Base-by-base conservation (phyloP, 1,140 invertebrate species). In the Cydia amplana region DNA sequence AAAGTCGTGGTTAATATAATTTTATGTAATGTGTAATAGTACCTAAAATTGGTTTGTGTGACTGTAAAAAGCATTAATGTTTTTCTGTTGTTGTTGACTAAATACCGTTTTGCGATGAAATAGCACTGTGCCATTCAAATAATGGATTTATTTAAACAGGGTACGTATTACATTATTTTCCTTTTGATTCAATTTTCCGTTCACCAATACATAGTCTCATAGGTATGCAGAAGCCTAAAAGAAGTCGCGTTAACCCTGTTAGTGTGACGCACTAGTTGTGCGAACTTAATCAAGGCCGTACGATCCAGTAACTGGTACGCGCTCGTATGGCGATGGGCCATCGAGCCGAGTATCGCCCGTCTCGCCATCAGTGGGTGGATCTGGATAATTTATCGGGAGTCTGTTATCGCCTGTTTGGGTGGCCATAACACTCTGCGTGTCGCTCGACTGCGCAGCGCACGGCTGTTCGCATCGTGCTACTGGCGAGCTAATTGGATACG, bases 121-220 rank as follows among this genome's bases (percentile, higher is more conserved):
- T 74, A 74, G 60, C 75, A 75, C 70, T 76, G 78, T 80, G 67
- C 51, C 73, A 70, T 67, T 72, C 72, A 75, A 49, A 23, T 65
- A 79, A 91, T 91, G 90, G 86, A 91, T 82, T 81, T 91, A 75
- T 90, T 88, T 70, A 91, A 87, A 78, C 85, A 88, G 74, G 88
- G 89, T 91, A 79, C 64, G 84, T 85, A 79, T 28, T 40, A 67
- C 28, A 36, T 20, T 18, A 70, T 67, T 64, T 67, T 70, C 5
- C 6, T 2, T 9, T 16, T 40, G 9, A 18, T 49, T 49, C 2
- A 73, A 73, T 55, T 20, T 1, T 51, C 16, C 46, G 23, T 70
- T n/a, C 36, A 70, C 46, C 43, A 43, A 18, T 16, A 72, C 16
- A 49, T 55, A 25, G 14, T 51, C 4, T 49, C n/a, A 55, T 73